These are phyloP conservation scores for Brachyopa scutellaris DNA, from an alignment of 2,888 invertebrate species.

Conservation along the genomic window DNA sequence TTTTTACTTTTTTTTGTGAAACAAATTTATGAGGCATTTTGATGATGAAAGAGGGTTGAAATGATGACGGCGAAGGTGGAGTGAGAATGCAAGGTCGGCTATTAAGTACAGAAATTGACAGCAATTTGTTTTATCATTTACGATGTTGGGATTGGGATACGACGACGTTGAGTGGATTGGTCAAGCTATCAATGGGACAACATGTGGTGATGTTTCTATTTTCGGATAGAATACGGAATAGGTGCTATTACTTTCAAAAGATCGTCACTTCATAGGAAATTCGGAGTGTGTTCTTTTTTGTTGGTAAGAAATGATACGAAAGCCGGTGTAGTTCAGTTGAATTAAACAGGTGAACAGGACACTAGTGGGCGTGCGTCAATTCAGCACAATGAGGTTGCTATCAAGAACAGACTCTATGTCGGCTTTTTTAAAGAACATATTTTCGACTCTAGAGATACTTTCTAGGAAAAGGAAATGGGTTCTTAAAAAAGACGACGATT, in stretches of 20 bases:
- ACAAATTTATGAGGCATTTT: constrained; percentile 55
- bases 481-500: not conserved
- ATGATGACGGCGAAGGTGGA: not conserved
- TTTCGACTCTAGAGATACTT: not conserved
- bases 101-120: constrained; percentile 69
- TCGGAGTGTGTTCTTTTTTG: too few relatives aligned
- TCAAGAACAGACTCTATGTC: not conserved
- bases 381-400: constrained; percentile 1
- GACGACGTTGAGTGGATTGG: constrained; percentile 21
- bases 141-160: constrained; percentile 32
- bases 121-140: constrained; percentile 70
- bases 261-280: constrained; percentile 6
- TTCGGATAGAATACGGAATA: not conserved
- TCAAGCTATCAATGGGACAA: constrained; percentile 58
- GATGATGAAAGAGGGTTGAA: constrained; percentile 50
- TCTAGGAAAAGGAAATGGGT: constrained; percentile 10
- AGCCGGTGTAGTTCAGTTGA: not conserved
- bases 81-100: constrained; percentile 60
- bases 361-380: constrained; percentile 12
- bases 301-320: too few relatives aligned
- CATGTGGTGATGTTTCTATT: constrained; percentile 67
- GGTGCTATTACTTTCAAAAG: constrained; percentile 19
- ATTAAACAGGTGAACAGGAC: not conserved
- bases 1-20: constrained; percentile 1
- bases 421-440: not conserved